Base-by-base conservation (phyloP, 2,113 vertebrate species). In the Megaptera novaeangliae region DNA sequence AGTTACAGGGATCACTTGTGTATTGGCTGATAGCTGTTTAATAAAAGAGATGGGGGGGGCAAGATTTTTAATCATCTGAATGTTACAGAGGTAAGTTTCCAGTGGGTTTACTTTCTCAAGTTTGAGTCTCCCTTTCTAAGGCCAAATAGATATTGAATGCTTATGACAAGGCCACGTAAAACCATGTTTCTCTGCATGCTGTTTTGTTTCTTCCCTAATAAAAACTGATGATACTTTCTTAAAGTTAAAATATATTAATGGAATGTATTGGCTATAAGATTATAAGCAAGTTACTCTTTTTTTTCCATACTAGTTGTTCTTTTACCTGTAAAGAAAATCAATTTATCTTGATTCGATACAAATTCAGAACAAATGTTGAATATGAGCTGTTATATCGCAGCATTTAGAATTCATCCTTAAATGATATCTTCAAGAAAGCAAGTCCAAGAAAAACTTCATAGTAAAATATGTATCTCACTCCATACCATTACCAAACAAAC, bases 1-100 rank as follows among this genome's bases (percentile, higher is more conserved):
- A 97, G 85, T 98, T 98, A 95, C 31, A 97, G 68, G 91, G 97
- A 98, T 98, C 97, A 97, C 93, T 57, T 91, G 21, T 90, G 85
- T 90, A 97, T 98, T 98, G 98, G 83, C 94, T 97, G 94, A 83
- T 46, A 92, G 92, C 64, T 69, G 49, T 95, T 98, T 97, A 98
- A 81, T 71, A 71, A 66, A 91, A 88, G 8, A 6, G 27, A 4
- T 85, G 5, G 31, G 9, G 52, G 41, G 46, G 81, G 93, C 29
- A 91, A 55, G 39, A 55, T 71, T 93, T 97, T 97, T 91, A 96
- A 98, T 91, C 96, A 97, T 46, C 46, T 88, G 46, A 91, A 86
- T 18, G 92, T 84, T 83, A 68, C n/a, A 93, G 75, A 96, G 20
- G 29, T 39, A 93, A 83, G 6, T 91, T 95, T 97, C 29, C 39